phyloP scores from a whole-genome alignment of 1,140 invertebrate species.

The Cherax quadricarinatus region DNA sequence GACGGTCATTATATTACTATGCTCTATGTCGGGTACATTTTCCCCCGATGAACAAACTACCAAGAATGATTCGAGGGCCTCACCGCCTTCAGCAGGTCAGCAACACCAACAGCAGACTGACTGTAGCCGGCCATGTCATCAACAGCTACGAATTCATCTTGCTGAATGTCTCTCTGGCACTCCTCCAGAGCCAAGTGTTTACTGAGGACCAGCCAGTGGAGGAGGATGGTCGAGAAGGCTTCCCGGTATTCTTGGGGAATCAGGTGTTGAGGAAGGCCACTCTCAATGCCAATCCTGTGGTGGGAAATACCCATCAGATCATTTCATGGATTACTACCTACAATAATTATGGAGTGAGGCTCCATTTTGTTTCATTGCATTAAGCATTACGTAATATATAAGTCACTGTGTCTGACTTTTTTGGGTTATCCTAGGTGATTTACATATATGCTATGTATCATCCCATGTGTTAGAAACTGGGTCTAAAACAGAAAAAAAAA shows the following conservation, averaged over 20 bases:
- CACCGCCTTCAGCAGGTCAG: slow-evolving; percentile 54
- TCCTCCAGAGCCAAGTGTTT: slow-evolving; percentile 50
- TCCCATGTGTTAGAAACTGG: too few relatives aligned
- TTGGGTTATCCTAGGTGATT: too few relatives aligned
- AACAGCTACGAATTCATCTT: slow-evolving; percentile 47
- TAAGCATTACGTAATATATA: too few relatives aligned
- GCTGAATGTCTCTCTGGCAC: slow-evolving; percentile 29
- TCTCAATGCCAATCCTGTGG: slow-evolving; percentile 40
- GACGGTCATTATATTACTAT: too few relatives aligned
- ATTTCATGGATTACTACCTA: not conserved
- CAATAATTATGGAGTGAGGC: too few relatives aligned
- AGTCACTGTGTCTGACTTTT: too few relatives aligned
- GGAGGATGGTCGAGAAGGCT: slow-evolving; percentile 1
- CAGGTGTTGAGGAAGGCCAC: slow-evolving; percentile 44
- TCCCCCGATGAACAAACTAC: not conserved
- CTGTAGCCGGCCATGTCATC: slow-evolving; percentile 48
- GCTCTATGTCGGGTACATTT: not conserved
- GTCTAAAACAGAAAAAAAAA: too few relatives aligned
- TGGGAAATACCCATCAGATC: not conserved
- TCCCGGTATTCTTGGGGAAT: slow-evolving; percentile 42
- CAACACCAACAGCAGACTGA: slow-evolving; percentile 46
- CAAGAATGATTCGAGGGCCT: not conserved
- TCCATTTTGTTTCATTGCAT: too few relatives aligned
- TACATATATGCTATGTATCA: too few relatives aligned
- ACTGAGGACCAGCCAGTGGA: slow-evolving; percentile 56